These are phyloP conservation scores for Anastrepha obliqua DNA, from an alignment of 1,140 invertebrate genomes.

Conservation along the genomic window DNA sequence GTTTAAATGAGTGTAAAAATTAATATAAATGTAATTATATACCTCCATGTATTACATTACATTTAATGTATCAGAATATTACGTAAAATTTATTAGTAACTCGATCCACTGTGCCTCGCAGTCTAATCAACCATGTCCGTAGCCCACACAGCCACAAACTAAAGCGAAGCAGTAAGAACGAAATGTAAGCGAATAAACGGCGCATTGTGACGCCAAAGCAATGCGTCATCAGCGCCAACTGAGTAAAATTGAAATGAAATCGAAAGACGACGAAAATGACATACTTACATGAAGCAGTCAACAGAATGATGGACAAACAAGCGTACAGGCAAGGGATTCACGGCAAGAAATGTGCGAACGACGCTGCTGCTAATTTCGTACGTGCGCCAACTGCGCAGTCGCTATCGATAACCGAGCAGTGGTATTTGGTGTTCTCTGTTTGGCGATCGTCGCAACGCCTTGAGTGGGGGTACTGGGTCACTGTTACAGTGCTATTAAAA, in stretches of 20 bases:
- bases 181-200: background rate
- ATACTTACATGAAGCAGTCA: background rate
- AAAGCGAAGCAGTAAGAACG: conserved; percentile 21
- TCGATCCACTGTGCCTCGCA: background rate
- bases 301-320: background rate
- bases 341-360: background rate
- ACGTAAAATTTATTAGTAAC: background rate
- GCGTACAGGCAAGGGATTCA: background rate
- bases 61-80: no score
- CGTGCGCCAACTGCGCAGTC: background rate
- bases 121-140: background rate
- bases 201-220: background rate
- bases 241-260: conserved; percentile 43
- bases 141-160: background rate
- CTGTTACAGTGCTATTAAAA: conserved; percentile 38
- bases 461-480: conserved; percentile 48
- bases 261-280: conserved; percentile 39
- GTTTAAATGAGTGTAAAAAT: no score
- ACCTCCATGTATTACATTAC: no score
- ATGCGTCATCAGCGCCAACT: conserved; percentile 24
- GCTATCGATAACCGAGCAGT: background rate
- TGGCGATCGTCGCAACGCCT: conserved; percentile 21
- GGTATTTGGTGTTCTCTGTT: background rate
- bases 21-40: no score
- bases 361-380: background rate